Evolutionary conservation across 1,140 invertebrate genomes (phyloP), one percentile per base, ranked within the genome.

Genomic region (Leptopilina boulardi): DNA sequence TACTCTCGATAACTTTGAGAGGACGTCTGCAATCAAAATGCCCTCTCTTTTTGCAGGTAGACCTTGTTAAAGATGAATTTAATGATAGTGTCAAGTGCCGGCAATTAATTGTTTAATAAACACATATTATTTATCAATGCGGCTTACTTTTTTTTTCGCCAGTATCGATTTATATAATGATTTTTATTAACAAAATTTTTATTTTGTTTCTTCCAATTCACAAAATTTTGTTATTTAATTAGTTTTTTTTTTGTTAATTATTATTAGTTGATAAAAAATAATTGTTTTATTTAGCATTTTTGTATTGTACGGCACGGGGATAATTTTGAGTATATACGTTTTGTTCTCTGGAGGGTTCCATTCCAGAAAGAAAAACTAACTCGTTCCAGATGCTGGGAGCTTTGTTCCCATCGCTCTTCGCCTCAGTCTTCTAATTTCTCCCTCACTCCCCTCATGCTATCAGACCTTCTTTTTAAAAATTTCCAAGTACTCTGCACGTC

Each of bases 361-460:
- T 77, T 82, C 80, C 83, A 84, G 82, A 85, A 66, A 66, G 78
- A 84, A 84, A 38, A 82, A 87, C 86, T 90, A 89, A 89, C 87
- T 87, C 88, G 87, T 89, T 90, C 89, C 88, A 90, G 89, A 89
- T 90, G 88, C 87, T 86, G 84, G 74, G 10, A 26, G 86, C 87
- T 89, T 90, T 90, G 88, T 90, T 90, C 89, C 83, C 88, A 87
- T 86, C 84, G 79, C 66, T 82, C 82, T 77, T 71, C 80, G 71
- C 79, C 82, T 83, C 73, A 74, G 75, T 34, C 51, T 42, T 54
- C 73, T 66, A 9, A 44, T 51, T 54, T 30, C 75, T 79, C 54
- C 44, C n/a, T 66, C 13, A 1, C 47, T 71, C 47, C 44, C 44
- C 54, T 73, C 19, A 42, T 34, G 19, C 71, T 30, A 66, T 30